Percentiles rank a stretch among this genome's conserved stretches.
phyloP scores from a whole-genome alignment of 1,140 invertebrate species.

The Leucophenga varia region DNA sequence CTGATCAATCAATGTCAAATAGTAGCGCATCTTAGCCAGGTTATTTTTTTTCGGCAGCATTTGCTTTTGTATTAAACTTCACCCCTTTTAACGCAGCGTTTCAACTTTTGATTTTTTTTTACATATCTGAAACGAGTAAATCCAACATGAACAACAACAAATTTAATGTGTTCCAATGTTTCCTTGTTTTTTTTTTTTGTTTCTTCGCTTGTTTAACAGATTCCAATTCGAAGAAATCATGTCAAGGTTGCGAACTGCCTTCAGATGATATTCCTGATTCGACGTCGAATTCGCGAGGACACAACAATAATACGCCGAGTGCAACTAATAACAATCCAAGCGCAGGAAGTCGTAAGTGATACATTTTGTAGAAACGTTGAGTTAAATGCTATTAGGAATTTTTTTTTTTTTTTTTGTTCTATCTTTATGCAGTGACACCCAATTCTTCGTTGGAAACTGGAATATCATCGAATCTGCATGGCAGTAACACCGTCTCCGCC shows the following conservation, averaged over 20 bases:
- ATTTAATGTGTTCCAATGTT: conserved; percentile 21
- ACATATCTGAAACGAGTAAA: conserved; percentile 28
- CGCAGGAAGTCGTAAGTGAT: conserved; percentile 51
- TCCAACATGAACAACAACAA: not conserved
- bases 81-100: conserved; percentile 33
- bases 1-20: conserved; percentile 51
- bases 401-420: not conserved
- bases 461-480: conserved; percentile 48
- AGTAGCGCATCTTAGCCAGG: not conserved
- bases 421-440: conserved; percentile 36
- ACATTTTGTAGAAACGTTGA: no score
- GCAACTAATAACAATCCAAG: conserved; percentile 71
- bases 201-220: conserved; percentile 37
- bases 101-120: not conserved
- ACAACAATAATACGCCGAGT: conserved; percentile 75
- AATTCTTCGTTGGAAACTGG: conserved; percentile 54
- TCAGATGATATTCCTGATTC: conserved; percentile 72
- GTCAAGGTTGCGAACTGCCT: conserved; percentile 84
- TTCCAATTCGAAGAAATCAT: conserved; percentile 73
- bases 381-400: not conserved
- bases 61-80: conserved; percentile 8
- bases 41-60: no score
- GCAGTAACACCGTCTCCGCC: conserved; percentile 47
- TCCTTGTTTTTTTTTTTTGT: conserved; percentile 15
- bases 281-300: conserved; percentile 65